A percentile compares a stretch with the other conserved stretches of the same genome.
These are phyloP conservation scores for Trogon melanurus DNA, from an alignment of 2,113 vertebrate genomes.

Conservation along the genomic window DNA sequence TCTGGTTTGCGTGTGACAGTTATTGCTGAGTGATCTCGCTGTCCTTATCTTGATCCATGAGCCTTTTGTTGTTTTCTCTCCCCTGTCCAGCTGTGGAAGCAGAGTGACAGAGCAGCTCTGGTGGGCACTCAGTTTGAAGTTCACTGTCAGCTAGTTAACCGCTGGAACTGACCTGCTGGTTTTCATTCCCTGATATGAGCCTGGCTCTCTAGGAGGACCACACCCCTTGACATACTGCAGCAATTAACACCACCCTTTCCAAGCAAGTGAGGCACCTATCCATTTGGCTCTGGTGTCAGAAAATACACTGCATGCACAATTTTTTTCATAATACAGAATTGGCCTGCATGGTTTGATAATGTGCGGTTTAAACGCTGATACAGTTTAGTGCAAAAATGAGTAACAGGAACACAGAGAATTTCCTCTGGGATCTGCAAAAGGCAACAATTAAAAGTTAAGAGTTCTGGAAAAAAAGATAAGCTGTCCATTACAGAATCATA, in stretches of 20 bases:
- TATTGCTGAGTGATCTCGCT: no score
- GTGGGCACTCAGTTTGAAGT: neutral
- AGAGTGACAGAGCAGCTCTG: no score
- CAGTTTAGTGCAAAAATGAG: neutral
- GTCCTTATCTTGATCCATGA: no score
- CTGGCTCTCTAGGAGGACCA: neutral
- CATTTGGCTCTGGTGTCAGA: neutral
- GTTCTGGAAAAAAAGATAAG: neutral
- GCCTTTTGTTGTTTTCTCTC: no score
- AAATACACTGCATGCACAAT: neutral
- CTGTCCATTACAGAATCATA: neutral
- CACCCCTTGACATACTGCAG: neutral
- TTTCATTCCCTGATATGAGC: neutral
- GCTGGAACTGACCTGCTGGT: neutral
- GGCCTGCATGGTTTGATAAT: neutral
- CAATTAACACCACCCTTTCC: neutral
- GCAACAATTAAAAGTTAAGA: neutral
- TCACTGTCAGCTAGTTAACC: neutral
- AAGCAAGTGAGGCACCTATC: neutral
- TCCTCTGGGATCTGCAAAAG: neutral
- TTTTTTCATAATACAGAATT: neutral
- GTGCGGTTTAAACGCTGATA: neutral
- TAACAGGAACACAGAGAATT: neutral
- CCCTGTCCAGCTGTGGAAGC: no score
- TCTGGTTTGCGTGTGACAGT: no score